Evolutionary conservation across 53 echinoderm and acorn worm species (phyloP), one percentile per base, ranked within the genome.

Genomic region (Temnopleurus reevesii): DNA sequence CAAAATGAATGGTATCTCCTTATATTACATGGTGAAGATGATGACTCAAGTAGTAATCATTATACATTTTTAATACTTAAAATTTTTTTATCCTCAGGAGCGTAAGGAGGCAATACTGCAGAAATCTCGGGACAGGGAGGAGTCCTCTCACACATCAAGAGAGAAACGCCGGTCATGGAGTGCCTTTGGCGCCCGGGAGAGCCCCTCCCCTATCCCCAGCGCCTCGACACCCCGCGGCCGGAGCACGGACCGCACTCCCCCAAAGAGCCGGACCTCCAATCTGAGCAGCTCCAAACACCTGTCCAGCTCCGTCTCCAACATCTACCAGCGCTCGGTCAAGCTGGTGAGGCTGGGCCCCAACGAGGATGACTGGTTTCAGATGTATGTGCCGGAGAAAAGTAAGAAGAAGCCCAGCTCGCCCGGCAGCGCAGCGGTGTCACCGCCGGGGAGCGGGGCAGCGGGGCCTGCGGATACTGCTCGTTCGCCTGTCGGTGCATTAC

Each of bases 91-190:
- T 27, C 59, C 26, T 1, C 63, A 99, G 99, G 93, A 90, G 58
- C 90, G 93, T 12, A 93, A 92, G 89, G 96, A 95, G 86, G 94
- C 94, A 10, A 94, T 99, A 23, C 88, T 96, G 45, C 89, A 93
- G 46, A 90, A 94, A 21, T 95, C 95, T 30, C 43, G 86, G 47
- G 93, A 95, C 28, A 92, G 93, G 47, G 90, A 93, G 19, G 93
- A 95, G 10, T 82, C 45, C 53, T 81, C 91, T 0, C 76, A 66
- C 24, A 19, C 66, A 0, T 44, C 77, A 23, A 92, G 92, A 38
- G 96, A 94, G 76, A 99, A 95, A 64, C 93, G 99, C 15, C 93
- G 99, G 13, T 99, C 99, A 10, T 99, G 99, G 99, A 97, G 96
- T 77, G 96, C 97, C 13, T 91, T 91, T 38, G 94, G 94, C 15